Base-by-base conservation (phyloP, 2,797 vertebrate genomes). In the Menidia menidia region DNA sequence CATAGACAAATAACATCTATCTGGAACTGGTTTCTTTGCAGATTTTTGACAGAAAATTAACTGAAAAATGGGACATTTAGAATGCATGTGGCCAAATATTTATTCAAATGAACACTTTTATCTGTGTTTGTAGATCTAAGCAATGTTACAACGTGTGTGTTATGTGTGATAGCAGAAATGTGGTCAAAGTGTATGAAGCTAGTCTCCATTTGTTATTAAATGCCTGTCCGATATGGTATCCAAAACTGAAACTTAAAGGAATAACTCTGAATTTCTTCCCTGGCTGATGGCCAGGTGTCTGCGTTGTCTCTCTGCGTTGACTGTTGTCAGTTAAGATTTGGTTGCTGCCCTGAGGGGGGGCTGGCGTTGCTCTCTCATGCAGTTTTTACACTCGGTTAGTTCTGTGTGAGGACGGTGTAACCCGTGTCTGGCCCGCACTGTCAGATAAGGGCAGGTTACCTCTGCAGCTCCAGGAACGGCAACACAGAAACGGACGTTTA, bases 381-480 rank as follows among this genome's bases (percentile, higher is more conserved):
- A 72, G 65, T 78, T 71, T 77, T 77, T 82, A 68, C 73, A 83
- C 80, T 82, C 85, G 74, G 63, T 64, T 68, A 75, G 66, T 75
- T 82, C 71, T 55, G 42, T 82, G 87, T 84, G 78, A 12, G 71
- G 60, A 70, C 68, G 72, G 71, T 82, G 85, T 77, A 42, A 60
- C 65, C 75, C 67, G 73, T 86, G 78, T 80, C 51, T 68, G 68
- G 73, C 68, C 77, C 55, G 14, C 60, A 77, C 73, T 85, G 82
- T 83, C 84, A 88, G 86, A 90, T 85, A 89, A 85, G 78, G 71
- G 62, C 47, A 56, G 78, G 87, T 82, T 70, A 73, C 75, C 70
- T 83, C 74, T 31, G 8, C 58, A 47, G 69, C 74, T 63, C 45
- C 14, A 18, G 59, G 47, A 66, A 72, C 69, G 56, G 67, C 60